Evolutionary conservation across 53 echinoderm and acorn worm genomes (phyloP).

Genomic region (Arbacia lixula): DNA sequence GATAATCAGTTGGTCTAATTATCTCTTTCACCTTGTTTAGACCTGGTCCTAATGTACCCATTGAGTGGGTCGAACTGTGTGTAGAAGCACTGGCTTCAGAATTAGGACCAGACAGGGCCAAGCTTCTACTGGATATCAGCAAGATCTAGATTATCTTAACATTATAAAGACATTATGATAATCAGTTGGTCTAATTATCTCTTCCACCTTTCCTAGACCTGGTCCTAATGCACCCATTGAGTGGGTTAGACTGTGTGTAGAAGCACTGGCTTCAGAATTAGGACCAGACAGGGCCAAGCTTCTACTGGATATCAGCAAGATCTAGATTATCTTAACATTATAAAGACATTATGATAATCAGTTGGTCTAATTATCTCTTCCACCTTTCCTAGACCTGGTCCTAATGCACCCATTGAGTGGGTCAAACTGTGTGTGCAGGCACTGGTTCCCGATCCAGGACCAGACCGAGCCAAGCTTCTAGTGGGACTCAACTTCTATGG

Average conservation of each 20-base stretch:
- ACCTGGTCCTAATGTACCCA: slow-evolving; percentile 84
- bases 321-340: not conserved
- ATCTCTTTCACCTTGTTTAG: no score
- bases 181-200: slow-evolving; percentile 3
- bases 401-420: slow-evolving; percentile 94
- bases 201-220: slow-evolving; percentile 73
- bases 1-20: slow-evolving; percentile 4
- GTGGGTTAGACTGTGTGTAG: slow-evolving; percentile 80
- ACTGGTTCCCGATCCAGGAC: slow-evolving; percentile 74
- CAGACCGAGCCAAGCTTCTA: slow-evolving; percentile 81
- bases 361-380: slow-evolving; percentile 4
- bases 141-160: not conserved
- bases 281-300: slow-evolving; percentile 68
- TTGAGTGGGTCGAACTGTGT: slow-evolving; percentile 80
- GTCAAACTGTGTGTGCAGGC: slow-evolving; percentile 80
- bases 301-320: slow-evolving; percentile 64
- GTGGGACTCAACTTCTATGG: slow-evolving; percentile 97
- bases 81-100: slow-evolving; percentile 77
- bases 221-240: slow-evolving; percentile 85
- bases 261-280: slow-evolving; percentile 70
- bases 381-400: slow-evolving; percentile 80
- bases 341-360: no score
- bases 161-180: no score
- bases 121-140: slow-evolving; percentile 78
- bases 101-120: slow-evolving; percentile 50